Base-by-base conservation (phyloP, 2,888 invertebrate genomes). In the Herminia tarsipennalis region DNA sequence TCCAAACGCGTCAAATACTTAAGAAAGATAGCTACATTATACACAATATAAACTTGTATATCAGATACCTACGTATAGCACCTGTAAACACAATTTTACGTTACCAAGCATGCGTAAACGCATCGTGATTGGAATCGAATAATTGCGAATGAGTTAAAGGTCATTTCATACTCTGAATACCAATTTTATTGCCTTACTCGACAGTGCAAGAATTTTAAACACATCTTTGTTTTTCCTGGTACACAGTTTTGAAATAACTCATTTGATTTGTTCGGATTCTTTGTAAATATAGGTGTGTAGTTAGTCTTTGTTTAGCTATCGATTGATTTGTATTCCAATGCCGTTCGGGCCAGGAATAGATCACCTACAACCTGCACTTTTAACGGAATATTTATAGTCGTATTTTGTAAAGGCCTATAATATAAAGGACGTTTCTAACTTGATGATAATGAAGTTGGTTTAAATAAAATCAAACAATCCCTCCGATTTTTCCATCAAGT, bases 61-160 rank as follows among this genome's bases (percentile, higher is more conserved):
- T n/a, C 1, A n/a, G n/a, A n/a, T n/a, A n/a, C n/a, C 25, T 17
- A 22, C 21, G 9, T 18, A 20, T 27, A 47, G 12, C 34, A 62
- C 13, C 48, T 57, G 61, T 60, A 51, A 56, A 60, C 54, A 54
- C 42, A 48, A 37, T 46, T 34, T 42, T 48, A 45, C 42, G 43
- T 34, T 52, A 45, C 25, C 30, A 48, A 40, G 34, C 27, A 63
- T 56, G 44, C 22, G 43, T 62, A 61, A 54, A 45, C 37, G 13
- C 37, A 40, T 33, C 61, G 61, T 63, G 60, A 50, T 41, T 28
- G 25, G 50, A 49, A 50, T 60, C 40, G 17, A 42, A 48, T 34
- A 40, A 46, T 58, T 28, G 51, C 40, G 53, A 60, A 70, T 70
- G 64, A 70, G 69, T 65, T 72, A 73, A 77, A 78, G 78, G 78